Evolutionary conservation across 2,888 invertebrate species (phyloP).

Genomic region (Neelides folsomi): DNA sequence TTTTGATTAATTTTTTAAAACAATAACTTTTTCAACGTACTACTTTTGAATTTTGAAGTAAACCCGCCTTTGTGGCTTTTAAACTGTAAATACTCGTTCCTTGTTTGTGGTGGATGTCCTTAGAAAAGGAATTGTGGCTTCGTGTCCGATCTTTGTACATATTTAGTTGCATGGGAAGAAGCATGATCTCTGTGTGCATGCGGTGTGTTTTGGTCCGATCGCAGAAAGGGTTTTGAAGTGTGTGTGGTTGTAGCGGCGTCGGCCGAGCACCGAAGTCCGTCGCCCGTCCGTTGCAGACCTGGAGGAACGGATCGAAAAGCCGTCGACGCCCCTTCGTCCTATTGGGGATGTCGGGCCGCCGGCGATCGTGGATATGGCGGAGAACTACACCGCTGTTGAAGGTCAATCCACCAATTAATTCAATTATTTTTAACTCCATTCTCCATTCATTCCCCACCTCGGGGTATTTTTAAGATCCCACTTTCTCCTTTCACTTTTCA

Average conservation of each 20-base stretch:
- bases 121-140: too few relatives aligned
- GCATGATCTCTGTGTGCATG: too few relatives aligned
- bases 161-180: too few relatives aligned
- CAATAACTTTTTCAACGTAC: slow-evolving; percentile 17
- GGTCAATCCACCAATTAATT: slow-evolving; percentile 45
- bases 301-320: slow-evolving; percentile 79
- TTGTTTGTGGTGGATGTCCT: too few relatives aligned
- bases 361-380: slow-evolving; percentile 79
- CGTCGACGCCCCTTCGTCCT: slow-evolving; percentile 73
- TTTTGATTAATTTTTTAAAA: slow-evolving; percentile 25
- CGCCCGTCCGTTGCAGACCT: slow-evolving; percentile 79
- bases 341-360: slow-evolving; percentile 72
- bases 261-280: slow-evolving; percentile 80
- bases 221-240: too few relatives aligned
- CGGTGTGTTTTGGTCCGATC: too few relatives aligned
- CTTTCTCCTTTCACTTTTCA: too few relatives aligned
- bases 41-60: slow-evolving; percentile 27
- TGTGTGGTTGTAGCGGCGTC: slow-evolving; percentile 40
- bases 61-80: slow-evolving; percentile 35
- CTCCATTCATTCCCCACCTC: too few relatives aligned
- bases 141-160: too few relatives aligned
- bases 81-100: too few relatives aligned
- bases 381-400: slow-evolving; percentile 92
- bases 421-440: slow-evolving; percentile 1
- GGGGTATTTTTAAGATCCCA: too few relatives aligned